phyloP scores from a whole-genome alignment of 1,140 invertebrate species.

The Littorina saxatilis region DNA sequence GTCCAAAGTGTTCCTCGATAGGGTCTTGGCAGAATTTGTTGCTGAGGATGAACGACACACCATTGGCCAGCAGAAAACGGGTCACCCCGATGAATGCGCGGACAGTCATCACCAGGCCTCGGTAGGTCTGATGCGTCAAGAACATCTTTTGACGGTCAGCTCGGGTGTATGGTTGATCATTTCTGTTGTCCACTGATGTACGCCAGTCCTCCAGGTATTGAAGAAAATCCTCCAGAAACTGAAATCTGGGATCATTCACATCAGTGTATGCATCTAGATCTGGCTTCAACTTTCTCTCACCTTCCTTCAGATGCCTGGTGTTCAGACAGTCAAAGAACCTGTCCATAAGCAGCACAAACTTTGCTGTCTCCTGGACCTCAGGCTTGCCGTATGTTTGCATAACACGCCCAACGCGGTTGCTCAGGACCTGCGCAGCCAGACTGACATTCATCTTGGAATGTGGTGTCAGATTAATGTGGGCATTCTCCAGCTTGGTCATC shows the following conservation, averaged over 20 bases:
- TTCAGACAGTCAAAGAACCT: slow-evolving; percentile 20
- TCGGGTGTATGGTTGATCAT: too few relatives aligned
- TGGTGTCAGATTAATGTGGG: background rate
- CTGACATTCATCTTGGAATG: background rate
- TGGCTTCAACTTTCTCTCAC: background rate
- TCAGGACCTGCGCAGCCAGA: slow-evolving; percentile 13
- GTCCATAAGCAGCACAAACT: slow-evolving; percentile 9
- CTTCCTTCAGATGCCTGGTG: background rate
- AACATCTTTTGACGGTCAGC: too few relatives aligned
- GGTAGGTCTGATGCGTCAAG: too few relatives aligned
- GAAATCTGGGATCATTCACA: background rate
- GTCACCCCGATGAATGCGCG: too few relatives aligned
- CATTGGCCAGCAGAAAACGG: background rate
- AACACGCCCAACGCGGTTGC: background rate
- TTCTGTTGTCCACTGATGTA: too few relatives aligned
- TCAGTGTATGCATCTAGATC: too few relatives aligned
- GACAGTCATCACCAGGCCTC: background rate
- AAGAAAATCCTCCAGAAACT: too few relatives aligned
- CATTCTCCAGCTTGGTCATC: too few relatives aligned
- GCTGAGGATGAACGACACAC: too few relatives aligned
- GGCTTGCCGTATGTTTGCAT: background rate
- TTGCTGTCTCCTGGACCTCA: slow-evolving; percentile 3
- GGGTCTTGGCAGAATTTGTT: too few relatives aligned
- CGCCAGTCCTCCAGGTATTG: too few relatives aligned
- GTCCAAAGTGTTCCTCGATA: too few relatives aligned